Percentiles rank a stretch among this genome's conserved stretches.
phyloP scores from a whole-genome alignment of 1,140 invertebrate species.

The Drosophila sechellia region DNA sequence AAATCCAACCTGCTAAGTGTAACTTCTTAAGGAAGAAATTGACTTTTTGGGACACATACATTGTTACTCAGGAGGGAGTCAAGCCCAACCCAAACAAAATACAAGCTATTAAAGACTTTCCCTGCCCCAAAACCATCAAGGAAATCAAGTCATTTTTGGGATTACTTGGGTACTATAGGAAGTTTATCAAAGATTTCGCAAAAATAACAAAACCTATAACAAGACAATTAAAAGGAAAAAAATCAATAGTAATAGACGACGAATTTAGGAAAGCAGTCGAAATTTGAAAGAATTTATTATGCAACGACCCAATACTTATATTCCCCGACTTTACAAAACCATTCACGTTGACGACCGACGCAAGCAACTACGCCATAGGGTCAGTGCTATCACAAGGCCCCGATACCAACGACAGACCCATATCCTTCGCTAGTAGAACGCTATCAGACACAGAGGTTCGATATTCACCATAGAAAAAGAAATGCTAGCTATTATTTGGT shows the following conservation, averaged over 20 bases:
- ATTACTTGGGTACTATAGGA: conserved; percentile 1
- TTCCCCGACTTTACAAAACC: background rate
- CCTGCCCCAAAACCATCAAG: conserved; percentile 12
- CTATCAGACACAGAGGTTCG: no score
- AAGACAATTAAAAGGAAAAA: conserved; percentile 2
- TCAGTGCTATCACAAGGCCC: no score
- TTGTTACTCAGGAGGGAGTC: conserved; percentile 10
- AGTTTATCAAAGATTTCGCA: conserved; percentile 18
- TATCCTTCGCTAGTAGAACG: no score
- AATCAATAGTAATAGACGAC: conserved; percentile 11
- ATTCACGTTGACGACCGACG: no score
- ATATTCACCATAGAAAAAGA: no score
- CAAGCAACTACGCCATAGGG: no score
- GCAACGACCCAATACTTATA: conserved; percentile 6
- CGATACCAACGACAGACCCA: no score
- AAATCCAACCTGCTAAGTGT: conserved; percentile 21
- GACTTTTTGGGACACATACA: conserved; percentile 14
- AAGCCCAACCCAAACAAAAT: conserved; percentile 17
- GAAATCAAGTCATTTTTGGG: conserved; percentile 15
- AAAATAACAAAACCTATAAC: conserved; percentile 18
- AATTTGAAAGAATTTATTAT: conserved; percentile 8
- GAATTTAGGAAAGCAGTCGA: conserved; percentile 10
- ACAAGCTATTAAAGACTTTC: conserved; percentile 13
- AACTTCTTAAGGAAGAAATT: conserved; percentile 12
- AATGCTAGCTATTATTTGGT: no score